Evolutionary conservation across 2,888 invertebrate genomes (phyloP).

Genomic region (Drosophila emarginata): DNA sequence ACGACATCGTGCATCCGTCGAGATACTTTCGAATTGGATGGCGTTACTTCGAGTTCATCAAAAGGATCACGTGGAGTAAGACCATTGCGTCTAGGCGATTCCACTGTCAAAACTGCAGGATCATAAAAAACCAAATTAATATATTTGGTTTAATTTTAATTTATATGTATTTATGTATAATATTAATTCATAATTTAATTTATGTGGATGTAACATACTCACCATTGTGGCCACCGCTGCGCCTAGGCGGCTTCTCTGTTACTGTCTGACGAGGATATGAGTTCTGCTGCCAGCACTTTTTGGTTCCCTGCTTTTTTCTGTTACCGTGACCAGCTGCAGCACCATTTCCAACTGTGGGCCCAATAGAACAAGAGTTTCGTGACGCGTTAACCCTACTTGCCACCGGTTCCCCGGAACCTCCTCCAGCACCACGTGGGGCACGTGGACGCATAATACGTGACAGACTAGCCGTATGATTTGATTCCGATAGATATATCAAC

Average conservation of each 20-base stretch:
- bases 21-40: background rate
- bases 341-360: background rate
- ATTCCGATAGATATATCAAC: slow-evolving; percentile 39
- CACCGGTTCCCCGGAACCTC: background rate
- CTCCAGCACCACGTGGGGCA: background rate
- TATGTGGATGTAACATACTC: background rate
- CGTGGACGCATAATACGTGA: background rate
- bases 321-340: background rate
- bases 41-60: slow-evolving; percentile 19
- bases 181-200: no score
- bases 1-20: background rate
- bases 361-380: background rate
- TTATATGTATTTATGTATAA: no score
- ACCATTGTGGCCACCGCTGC: slow-evolving; percentile 20
- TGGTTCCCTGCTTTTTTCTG: background rate
- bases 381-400: background rate
- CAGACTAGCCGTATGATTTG: slow-evolving; percentile 13
- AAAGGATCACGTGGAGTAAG: slow-evolving; percentile 46
- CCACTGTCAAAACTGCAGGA: slow-evolving; percentile 17
- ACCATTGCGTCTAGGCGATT: slow-evolving; percentile 62
- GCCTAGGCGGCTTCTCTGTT: background rate
- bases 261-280: background rate
- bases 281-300: background rate
- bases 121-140: background rate
- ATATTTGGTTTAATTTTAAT: background rate